A percentile compares a stretch with the other conserved stretches of the same genome.
phyloP scores from a whole-genome alignment of 1,140 invertebrate genomes.

The Lucilia sericata region DNA sequence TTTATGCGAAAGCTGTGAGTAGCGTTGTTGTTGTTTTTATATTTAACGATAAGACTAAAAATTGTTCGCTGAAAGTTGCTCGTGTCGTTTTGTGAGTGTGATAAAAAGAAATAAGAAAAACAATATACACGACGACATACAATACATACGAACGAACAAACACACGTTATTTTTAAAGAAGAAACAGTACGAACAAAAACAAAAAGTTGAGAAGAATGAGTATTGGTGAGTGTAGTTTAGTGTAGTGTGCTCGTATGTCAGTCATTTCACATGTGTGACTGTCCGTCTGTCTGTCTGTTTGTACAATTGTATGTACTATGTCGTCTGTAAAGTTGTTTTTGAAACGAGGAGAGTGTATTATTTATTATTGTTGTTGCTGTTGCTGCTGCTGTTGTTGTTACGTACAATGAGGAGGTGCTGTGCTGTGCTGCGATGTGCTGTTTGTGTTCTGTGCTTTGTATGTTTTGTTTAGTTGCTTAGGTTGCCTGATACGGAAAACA shows the following conservation, averaged over 20 bases:
- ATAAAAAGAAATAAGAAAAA: neutral
- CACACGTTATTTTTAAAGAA: constrained; percentile 16
- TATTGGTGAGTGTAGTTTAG: constrained; percentile 6
- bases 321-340: neutral
- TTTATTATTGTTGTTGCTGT: neutral
- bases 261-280: neutral
- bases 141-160: neutral
- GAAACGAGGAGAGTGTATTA: constrained; percentile 45
- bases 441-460: constrained; percentile 49
- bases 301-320: neutral
- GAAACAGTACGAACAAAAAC: neutral
- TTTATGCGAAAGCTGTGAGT: constrained; percentile 30
- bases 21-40: neutral
- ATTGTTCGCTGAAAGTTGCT: constrained; percentile 41
- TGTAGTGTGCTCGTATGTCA: constrained; percentile 7
- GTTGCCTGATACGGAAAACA: constrained; percentile 65
- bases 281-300: neutral
- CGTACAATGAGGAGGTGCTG: constrained; percentile 29
- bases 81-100: constrained; percentile 21
- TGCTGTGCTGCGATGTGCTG: neutral
- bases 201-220: neutral
- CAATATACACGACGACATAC: no score
- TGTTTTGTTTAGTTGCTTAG: constrained; percentile 63
- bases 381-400: neutral
- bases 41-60: constrained; percentile 26